Percentiles rank a stretch among this genome's conserved stretches.
Evolutionary conservation across 2,888 invertebrate genomes (phyloP).

Genomic region (Scaptodrosophila latifasciaeformis): DNA sequence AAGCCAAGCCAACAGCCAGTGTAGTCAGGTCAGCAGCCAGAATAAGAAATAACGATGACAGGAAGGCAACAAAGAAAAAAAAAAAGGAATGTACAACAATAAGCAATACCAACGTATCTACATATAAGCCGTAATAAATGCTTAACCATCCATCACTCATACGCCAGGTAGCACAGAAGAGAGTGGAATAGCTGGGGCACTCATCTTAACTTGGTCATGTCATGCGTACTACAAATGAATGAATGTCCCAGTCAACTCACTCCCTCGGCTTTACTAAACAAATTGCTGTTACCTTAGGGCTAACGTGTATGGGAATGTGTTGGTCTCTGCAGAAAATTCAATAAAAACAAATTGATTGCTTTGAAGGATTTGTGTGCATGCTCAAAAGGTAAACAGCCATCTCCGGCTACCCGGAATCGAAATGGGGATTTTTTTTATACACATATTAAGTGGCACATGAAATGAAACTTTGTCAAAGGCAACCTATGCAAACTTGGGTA

Average conservation of each 20-base stretch:
- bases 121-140: conserved; percentile 52
- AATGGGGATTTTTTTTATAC: conserved; percentile 23
- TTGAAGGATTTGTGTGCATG: conserved; percentile 50
- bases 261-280: conserved; percentile 22
- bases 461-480: conserved; percentile 50
- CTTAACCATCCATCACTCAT: conserved; percentile 60
- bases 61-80: conserved; percentile 8
- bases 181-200: conserved; percentile 4
- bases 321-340: conserved; percentile 42
- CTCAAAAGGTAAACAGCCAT: conserved; percentile 48
- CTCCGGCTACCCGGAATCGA: background rate
- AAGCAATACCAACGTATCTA: too few species aligned
- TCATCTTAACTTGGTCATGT: conserved; percentile 22
- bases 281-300: conserved; percentile 28
- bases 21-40: too few species aligned
- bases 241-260: conserved; percentile 50
- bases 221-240: conserved; percentile 41
- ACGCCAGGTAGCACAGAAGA: conserved; percentile 41
- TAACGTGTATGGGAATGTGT: conserved; percentile 16
- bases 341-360: conserved; percentile 67
- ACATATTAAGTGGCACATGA: conserved; percentile 51
- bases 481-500: conserved; percentile 1
- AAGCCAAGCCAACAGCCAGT: conserved; percentile 25
- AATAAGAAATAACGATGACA: conserved; percentile 14
- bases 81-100: conserved; percentile 12